Percentiles rank a stretch among this genome's conserved stretches.
Conservation (phyloP, 2,113 vertebrate genomes). For the Glaucidium brasilianum region DNA sequence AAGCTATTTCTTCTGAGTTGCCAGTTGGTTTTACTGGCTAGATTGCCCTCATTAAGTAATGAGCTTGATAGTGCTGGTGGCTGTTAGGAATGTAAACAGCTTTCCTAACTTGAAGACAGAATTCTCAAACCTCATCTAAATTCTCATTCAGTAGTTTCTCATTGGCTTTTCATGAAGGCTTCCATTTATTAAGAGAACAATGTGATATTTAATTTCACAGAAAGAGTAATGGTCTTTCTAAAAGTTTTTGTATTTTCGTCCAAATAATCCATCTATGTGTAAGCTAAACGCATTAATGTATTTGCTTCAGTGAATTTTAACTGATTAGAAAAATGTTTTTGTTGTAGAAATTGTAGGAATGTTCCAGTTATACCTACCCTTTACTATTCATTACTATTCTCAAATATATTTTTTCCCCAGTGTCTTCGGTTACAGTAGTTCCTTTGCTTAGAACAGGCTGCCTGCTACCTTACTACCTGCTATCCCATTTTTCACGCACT, state of each 20-base stretch:
- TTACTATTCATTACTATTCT: background rate
- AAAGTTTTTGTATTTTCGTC: conserved; percentile 6
- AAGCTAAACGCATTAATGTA: background rate
- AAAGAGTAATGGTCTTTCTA: background rate
- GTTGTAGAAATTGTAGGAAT: background rate
- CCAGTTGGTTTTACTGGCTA: conserved; percentile 6
- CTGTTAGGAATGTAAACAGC: background rate
- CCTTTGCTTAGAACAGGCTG: background rate
- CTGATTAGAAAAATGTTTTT: background rate
- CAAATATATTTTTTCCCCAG: background rate
- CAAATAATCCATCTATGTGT: background rate
- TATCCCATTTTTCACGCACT: background rate
- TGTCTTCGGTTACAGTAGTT: background rate
- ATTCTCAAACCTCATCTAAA: conserved; percentile 25
- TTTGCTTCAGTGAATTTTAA: background rate
- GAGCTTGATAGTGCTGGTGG: background rate
- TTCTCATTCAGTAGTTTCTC: background rate
- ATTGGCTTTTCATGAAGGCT: background rate
- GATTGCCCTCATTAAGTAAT: background rate
- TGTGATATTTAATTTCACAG: background rate
- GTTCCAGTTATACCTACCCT: background rate
- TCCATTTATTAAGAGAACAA: conserved; percentile 1
- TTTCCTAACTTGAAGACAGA: background rate
- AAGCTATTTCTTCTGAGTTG: background rate
- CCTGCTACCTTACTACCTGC: background rate